Percentiles rank a stretch among this genome's conserved stretches.
phyloP scores from a whole-genome alignment of 2,888 invertebrate species.

The Ichneumon xanthorius region DNA sequence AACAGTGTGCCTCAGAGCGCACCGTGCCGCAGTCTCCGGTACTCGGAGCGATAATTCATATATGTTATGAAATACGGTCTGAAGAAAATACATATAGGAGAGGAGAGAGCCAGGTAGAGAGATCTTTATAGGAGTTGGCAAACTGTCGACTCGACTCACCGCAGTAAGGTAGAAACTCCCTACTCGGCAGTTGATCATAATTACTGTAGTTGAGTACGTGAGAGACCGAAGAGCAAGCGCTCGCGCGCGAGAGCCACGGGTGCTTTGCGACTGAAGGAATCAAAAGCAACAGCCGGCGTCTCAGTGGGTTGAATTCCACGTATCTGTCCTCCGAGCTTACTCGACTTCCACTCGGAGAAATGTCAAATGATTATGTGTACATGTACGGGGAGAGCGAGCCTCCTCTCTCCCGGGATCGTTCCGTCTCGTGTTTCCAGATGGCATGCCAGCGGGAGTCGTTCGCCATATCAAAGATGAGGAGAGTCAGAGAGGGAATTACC shows the following conservation, averaged over 20 bases:
- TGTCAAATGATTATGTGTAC: constrained; percentile 50
- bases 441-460: not conserved
- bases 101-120: not conserved
- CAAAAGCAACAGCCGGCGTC: constrained; percentile 19
- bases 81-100: not conserved
- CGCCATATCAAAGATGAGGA: constrained; percentile 19
- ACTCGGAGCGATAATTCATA: not conserved
- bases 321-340: constrained; percentile 16
- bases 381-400: constrained; percentile 6
- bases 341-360: constrained; percentile 42
- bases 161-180: constrained; percentile 10
- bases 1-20: not conserved
- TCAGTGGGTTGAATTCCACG: constrained; percentile 17
- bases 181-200: constrained; percentile 30
- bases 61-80: constrained; percentile 15
- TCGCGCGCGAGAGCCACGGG: not conserved
- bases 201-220: constrained; percentile 36
- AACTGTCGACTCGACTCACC: constrained; percentile 28
- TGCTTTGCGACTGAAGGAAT: constrained; percentile 12
- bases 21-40: not conserved
- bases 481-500: constrained; percentile 10
- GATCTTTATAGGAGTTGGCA: constrained; percentile 8
- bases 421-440: constrained; percentile 33
- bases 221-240: constrained; percentile 9
- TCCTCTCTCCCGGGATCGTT: constrained; percentile 1